Evolutionary conservation across 2,797 vertebrate genomes (phyloP), one percentile per base, ranked within the genome.

Genomic region (Malacoraja senta): DNA sequence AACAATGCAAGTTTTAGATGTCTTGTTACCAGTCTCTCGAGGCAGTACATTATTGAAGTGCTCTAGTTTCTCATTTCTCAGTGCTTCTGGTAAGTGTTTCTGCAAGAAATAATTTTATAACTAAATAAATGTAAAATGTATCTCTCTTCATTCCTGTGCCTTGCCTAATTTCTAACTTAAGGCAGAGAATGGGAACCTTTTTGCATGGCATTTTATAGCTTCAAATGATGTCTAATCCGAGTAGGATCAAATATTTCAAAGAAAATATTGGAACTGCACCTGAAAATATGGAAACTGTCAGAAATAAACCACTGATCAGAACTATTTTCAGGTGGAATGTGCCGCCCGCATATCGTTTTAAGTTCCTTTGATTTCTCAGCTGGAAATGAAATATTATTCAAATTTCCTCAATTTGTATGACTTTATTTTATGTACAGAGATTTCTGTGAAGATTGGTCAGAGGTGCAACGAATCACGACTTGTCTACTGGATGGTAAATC

Each of bases 371-470:
- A 26, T n/a, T 84, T 84, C 29, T 84, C 12, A n/a, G 58, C n/a
- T 86, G 29, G 29, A 74, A 24, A 21, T 74, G 4, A 74, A 13
- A 74, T 74, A 4, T 21, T 21, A 32, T 61, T 29, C 58, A 78
- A 74, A 21, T 68, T 4, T 78, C 13, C 61, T 4, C 12, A 63
- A 71, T 74, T 26, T 12, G 12, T 8, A 92, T 74, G 24, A 29
- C 76, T 3, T 74, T 53, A 53, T 92, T 91, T 12, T 29, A 44
- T 92, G 12, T 91, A 71, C 44, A 99, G 99, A 81, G 98, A 99
- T 84, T 97, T 97, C 93, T 99, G 98, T 94, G 99, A 99, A 95
- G 98, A 99, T 93, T 99, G 98, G 99, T 96, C 95, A 0, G 99
- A 99, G 96, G 98, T 98, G 21, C 99, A 99, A 96, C 96, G 98